Base-by-base conservation (phyloP, 2,888 invertebrate species). In the Choristoneura rosaceana region DNA sequence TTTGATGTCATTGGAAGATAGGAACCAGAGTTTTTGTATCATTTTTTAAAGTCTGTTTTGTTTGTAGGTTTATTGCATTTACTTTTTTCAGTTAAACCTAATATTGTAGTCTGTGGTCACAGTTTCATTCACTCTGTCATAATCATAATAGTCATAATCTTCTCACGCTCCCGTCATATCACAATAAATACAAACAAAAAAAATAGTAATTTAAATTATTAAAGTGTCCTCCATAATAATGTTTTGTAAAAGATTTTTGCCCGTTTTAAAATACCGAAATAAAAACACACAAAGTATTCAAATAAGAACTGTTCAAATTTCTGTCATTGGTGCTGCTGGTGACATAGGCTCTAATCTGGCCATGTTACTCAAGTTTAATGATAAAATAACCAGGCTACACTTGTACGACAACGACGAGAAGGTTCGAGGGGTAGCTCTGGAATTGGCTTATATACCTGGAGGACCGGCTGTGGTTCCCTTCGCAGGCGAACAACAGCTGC, bases 321-420 rank as follows among this genome's bases (percentile, higher is more conserved):
- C 90, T 5, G 77, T 90, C 2, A 77, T 90, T n/a, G 91, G 90
- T 7, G 89, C 89, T 9, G 86, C 81, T 38, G 85, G 80, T 75
- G 83, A 85, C 15, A 79, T 90, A 0, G 91, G 90, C 9, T 81
- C 84, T 52, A 87, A 88, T 71, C 78, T 90, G 59, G 82, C 90
- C 0, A 67, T 90, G 67, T 78, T 90, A 38, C 74, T 90, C 17
- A 90, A 87, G 75, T 83, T 83, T 34, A 90, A 87, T 68, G 66
- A 66, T n/a, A 86, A 87, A 76, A 80, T 91, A 38, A 78, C 78
- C 15, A 82, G 75, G 63, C 73, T 91, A 3, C 78, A 87, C 10
- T 74, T 91, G 52, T 87, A 88, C 73, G 91, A 91, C 69, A 85
- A 87, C 15, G 82, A 86, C 61, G 80, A 80, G 3, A 86, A 75